Conservation (phyloP, 2,888 invertebrate species). For the Nomada flava region DNA sequence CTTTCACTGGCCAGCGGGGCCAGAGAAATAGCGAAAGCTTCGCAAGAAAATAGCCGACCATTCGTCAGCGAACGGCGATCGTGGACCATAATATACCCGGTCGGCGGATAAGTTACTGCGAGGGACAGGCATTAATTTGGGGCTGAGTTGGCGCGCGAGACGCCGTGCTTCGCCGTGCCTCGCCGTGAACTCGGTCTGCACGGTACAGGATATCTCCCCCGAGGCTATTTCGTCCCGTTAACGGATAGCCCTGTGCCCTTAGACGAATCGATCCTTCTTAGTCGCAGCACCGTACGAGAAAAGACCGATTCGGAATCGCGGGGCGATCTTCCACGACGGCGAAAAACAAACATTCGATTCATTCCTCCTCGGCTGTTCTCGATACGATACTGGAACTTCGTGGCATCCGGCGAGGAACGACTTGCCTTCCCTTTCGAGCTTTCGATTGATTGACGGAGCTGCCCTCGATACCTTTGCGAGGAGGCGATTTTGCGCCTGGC, state of each 20-base stretch:
- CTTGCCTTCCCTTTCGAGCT: constrained; percentile 1
- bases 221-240: constrained; percentile 80
- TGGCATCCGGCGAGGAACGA: constrained; percentile 48
- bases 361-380: constrained; percentile 35
- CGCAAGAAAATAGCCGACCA: constrained; percentile 67
- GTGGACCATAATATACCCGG: constrained; percentile 74
- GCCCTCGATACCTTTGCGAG: constrained; percentile 20
- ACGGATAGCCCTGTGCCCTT: constrained; percentile 77
- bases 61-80: constrained; percentile 71
- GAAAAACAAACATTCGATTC: constrained; percentile 67
- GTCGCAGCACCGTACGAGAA: constrained; percentile 36
- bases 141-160: constrained; percentile 74
- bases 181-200: constrained; percentile 42
- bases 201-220: constrained; percentile 76
- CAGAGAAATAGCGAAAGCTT: constrained; percentile 47
- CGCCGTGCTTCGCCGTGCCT: constrained; percentile 54
- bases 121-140: constrained; percentile 82
- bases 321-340: constrained; percentile 36
- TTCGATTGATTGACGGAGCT: constrained; percentile 47
- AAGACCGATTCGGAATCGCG: constrained; percentile 32
- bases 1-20: not conserved
- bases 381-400: constrained; percentile 49
- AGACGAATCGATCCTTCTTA: constrained; percentile 80
- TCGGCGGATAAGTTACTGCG: constrained; percentile 76
- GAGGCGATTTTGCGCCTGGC: constrained; percentile 19